A percentile compares a stretch with the other conserved stretches of the same genome.
phyloP scores from a whole-genome alignment of 1,140 invertebrate genomes.

The Bilobella aurantiaca region DNA sequence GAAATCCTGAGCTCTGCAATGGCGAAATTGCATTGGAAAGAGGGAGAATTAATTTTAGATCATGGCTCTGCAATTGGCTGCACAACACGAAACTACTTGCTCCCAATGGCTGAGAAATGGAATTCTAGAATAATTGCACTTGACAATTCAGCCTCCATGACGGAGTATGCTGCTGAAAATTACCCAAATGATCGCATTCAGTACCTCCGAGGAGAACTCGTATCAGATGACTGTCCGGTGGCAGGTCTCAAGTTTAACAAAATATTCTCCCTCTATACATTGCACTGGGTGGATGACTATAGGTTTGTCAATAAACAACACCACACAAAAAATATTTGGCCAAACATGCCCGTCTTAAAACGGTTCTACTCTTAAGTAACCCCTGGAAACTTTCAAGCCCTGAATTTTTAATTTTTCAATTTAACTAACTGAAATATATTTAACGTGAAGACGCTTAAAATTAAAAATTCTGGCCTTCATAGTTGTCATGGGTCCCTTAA shows the following conservation, averaged over 20 bases:
- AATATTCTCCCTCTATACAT: background rate
- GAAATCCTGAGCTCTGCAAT: background rate
- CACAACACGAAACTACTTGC: background rate
- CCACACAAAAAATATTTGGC: too few species aligned
- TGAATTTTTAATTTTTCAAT: too few species aligned
- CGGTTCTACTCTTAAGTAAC: too few species aligned
- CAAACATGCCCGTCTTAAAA: too few species aligned
- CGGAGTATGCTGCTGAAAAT: background rate
- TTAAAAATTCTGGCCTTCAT: too few species aligned
- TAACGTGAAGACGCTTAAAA: too few species aligned
- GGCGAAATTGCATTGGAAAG: background rate
- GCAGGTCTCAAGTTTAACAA: background rate
- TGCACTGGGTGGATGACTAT: background rate
- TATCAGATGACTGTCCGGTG: background rate
- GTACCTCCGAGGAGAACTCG: background rate
- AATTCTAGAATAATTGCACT: background rate
- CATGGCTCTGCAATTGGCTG: background rate
- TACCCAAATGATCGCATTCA: background rate
- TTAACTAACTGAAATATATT: too few species aligned
- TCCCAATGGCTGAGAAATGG: background rate
- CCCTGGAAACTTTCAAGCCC: too few species aligned
- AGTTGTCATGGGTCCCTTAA: too few species aligned
- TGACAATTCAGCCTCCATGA: background rate
- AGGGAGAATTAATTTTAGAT: background rate
- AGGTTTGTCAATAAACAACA: too few species aligned